Conservation (phyloP, 2,113 vertebrate species). For the Raja brachyura region DNA sequence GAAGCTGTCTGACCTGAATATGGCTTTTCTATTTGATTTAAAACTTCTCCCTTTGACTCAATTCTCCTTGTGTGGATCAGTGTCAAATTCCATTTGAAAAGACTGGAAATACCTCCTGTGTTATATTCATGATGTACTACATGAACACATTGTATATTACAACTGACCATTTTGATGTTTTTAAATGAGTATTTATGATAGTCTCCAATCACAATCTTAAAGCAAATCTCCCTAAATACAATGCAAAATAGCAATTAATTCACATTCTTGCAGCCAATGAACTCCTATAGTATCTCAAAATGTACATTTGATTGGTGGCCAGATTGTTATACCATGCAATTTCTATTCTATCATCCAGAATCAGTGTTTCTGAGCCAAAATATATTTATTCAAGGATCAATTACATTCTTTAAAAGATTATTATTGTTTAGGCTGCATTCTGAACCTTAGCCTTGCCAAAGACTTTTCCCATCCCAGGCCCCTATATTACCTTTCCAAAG, state of each 20-base stretch:
- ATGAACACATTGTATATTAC: background rate
- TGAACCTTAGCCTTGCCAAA: background rate
- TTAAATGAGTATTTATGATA: background rate
- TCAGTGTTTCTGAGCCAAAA: background rate
- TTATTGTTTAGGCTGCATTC: background rate
- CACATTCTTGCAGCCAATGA: background rate
- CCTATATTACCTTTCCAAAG: background rate
- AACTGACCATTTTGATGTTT: background rate
- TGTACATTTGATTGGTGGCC: background rate
- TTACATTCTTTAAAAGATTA: too few species aligned
- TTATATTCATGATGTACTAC: too few species aligned
- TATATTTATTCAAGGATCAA: background rate
- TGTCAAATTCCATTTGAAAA: too few species aligned
- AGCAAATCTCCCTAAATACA: background rate
- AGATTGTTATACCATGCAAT: background rate
- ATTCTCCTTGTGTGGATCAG: too few species aligned
- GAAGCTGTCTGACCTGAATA: too few species aligned
- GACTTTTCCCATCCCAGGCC: background rate
- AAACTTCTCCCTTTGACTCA: too few species aligned
- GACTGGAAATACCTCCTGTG: too few species aligned
- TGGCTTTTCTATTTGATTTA: too few species aligned
- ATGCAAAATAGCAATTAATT: background rate
- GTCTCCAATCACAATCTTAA: background rate
- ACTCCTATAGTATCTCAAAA: background rate
- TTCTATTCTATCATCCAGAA: background rate